These are phyloP conservation scores for Cheumatopsyche charites DNA, from an alignment of 1,140 invertebrate genomes.

Conservation along the genomic window DNA sequence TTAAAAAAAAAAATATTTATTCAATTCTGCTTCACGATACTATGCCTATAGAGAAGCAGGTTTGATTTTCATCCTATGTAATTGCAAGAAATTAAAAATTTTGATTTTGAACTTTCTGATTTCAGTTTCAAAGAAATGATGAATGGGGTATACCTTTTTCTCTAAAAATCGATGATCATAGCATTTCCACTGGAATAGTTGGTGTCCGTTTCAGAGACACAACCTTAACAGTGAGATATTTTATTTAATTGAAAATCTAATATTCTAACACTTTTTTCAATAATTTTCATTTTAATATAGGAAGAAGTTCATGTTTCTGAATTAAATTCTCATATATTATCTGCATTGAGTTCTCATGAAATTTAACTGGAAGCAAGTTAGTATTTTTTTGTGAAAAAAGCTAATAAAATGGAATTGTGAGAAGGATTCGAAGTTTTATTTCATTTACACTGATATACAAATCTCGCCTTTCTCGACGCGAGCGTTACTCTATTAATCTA, in stretches of 20 bases:
- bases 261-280: slow-evolving; percentile 32
- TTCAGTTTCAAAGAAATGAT: slow-evolving; percentile 59
- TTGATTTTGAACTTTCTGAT: too few species aligned
- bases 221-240: slow-evolving; percentile 61
- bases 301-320: slow-evolving; percentile 59
- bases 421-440: too few species aligned
- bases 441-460: too few species aligned
- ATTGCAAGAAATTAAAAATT: too few species aligned
- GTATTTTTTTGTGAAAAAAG: too few species aligned
- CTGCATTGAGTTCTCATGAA: too few species aligned
- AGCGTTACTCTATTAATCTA: too few species aligned
- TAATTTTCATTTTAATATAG: slow-evolving; percentile 53
- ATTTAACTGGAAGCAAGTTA: too few species aligned
- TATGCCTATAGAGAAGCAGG: slow-evolving; percentile 46
- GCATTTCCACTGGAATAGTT: slow-evolving; percentile 74
- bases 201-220: slow-evolving; percentile 75
- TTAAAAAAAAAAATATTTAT: slow-evolving; percentile 60
- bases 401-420: too few species aligned
- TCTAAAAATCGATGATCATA: slow-evolving; percentile 67
- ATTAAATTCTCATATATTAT: slow-evolving; percentile 42
- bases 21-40: slow-evolving; percentile 50
- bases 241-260: too few species aligned
- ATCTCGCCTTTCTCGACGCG: too few species aligned
- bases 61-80: slow-evolving; percentile 29
- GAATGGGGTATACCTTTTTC: slow-evolving; percentile 71